Percentiles rank a stretch among this genome's conserved stretches.
Evolutionary conservation across 2,888 invertebrate species (phyloP).

Genomic region (Drosophila fulvimacula): DNA sequence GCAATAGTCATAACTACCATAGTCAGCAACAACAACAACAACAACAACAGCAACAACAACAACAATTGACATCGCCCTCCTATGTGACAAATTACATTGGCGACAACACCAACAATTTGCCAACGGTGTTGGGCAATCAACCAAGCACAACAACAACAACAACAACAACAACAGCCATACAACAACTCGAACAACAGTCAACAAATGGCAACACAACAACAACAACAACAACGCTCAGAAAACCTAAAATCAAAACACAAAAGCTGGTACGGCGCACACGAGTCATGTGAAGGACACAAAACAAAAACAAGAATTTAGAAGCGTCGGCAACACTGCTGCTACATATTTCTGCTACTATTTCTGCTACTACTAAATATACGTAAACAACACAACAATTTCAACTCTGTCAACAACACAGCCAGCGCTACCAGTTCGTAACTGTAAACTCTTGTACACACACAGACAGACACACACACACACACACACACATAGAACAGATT

Average conservation of each 20-base stretch:
- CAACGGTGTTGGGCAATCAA: conserved; percentile 70
- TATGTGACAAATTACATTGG: conserved; percentile 86
- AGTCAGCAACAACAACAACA: conserved; percentile 53
- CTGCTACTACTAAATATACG: conserved; percentile 28
- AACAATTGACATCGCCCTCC: conserved; percentile 75
- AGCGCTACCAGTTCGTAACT: conserved; percentile 41
- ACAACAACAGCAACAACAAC: conserved; percentile 36
- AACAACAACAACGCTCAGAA: conserved; percentile 52
- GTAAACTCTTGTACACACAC: conserved; percentile 13
- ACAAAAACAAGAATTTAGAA: background rate
- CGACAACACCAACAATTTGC: conserved; percentile 83
- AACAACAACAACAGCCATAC: conserved; percentile 34
- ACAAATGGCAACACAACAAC: conserved; percentile 45
- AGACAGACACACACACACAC: conserved; percentile 14
- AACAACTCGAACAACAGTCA: conserved; percentile 18
- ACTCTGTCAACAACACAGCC: conserved; percentile 46
- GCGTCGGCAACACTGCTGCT: conserved; percentile 39
- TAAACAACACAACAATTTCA: conserved; percentile 14
- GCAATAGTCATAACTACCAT: conserved; percentile 57
- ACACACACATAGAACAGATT: conserved; percentile 19
- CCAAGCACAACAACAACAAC: conserved; percentile 54
- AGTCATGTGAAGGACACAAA: conserved; percentile 63
- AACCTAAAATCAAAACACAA: conserved; percentile 82
- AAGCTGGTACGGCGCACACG: conserved; percentile 83
- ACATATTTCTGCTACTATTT: conserved; percentile 45